These are phyloP conservation scores for Diplodus puntazzo DNA, from an alignment of 2,797 vertebrate species.

Conservation along the genomic window DNA sequence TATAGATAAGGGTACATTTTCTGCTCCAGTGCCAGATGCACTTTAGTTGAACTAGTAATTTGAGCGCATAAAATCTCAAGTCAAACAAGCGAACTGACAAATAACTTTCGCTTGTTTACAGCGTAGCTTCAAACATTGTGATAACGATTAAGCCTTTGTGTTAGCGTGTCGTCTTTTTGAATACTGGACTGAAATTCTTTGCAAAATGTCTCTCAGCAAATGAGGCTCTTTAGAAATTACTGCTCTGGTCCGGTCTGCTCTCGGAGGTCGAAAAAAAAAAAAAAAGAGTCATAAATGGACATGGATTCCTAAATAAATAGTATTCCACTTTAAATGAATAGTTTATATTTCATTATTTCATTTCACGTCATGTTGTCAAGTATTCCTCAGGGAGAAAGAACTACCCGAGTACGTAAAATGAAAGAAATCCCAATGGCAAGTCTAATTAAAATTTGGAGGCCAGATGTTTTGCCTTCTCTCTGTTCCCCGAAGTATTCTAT, in stretches of 20 bases:
- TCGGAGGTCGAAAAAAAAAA: too few species aligned
- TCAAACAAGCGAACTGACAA: slow-evolving; percentile 55
- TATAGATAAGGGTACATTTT: slow-evolving; percentile 59
- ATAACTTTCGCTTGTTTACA: slow-evolving; percentile 41
- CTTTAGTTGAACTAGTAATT: slow-evolving; percentile 58
- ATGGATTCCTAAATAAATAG: slow-evolving; percentile 31
- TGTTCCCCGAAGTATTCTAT: slow-evolving; percentile 78
- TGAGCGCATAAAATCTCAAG: slow-evolving; percentile 46
- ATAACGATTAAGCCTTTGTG: slow-evolving; percentile 1
- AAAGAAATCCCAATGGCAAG: slow-evolving; percentile 82
- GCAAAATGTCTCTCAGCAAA: slow-evolving; percentile 1
- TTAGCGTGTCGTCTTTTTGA: slow-evolving; percentile 1
- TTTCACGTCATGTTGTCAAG: slow-evolving; percentile 68
- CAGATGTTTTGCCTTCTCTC: slow-evolving; percentile 86
- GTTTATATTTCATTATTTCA: slow-evolving; percentile 54
- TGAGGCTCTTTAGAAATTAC: not conserved
- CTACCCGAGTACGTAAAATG: slow-evolving; percentile 69
- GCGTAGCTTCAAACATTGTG: slow-evolving; percentile 20
- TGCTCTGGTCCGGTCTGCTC: not conserved
- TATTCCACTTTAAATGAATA: slow-evolving; percentile 51
- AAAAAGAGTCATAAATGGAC: not conserved
- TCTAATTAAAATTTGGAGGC: slow-evolving; percentile 87
- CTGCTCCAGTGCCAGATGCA: slow-evolving; percentile 44
- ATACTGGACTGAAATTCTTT: not conserved
- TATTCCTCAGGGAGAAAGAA: slow-evolving; percentile 71